Evolutionary conservation across 2,888 invertebrate species (phyloP), one percentile per base, ranked within the genome.

Genomic region (Lypha dubia): DNA sequence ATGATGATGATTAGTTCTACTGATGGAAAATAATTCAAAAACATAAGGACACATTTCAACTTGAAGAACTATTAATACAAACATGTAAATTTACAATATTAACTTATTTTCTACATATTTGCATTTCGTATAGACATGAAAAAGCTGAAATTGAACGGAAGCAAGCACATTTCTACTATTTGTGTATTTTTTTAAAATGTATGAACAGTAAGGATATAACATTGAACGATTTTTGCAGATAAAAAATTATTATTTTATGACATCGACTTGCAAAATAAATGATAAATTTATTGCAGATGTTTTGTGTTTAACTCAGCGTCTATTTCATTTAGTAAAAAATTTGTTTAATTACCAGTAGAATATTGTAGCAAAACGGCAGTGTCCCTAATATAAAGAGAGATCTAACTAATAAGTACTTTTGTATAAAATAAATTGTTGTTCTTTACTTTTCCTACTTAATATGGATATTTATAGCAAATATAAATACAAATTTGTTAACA

Each of bases 381-480:
- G 2, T 49, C 20, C 44, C 44, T 44, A 44, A 44, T 44, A 5
- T 6, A 15, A 3, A 8, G 9, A 51, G n/a, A 53, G 13, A 56
- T 28, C 32, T 35, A 53, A 53, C 24, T 53, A 24, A 53, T 58
- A 58, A 35, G 41, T 62, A 62, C 53, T 53, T 63, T 53, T 63
- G 28, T 32, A 17, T 22, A 17, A 62, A 41, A 41, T 70, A 51
- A 62, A 46, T 53, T 62, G 62, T 63, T 70, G 32, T 20, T 68
- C 32, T 35, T 63, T 62, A 49, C 62, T 79, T 58, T 20, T 44
- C n/a, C 8, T 44, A 62, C 41, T 62, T 32, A 53, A 38, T 73
- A 71, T 65, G 56, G 38, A 63, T 63, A 81, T 70, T 70, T 70
- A 70, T 75, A 44, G 68, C 56, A 70, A 51, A 65, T 58, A 46